phyloP scores from a whole-genome alignment of 2,888 invertebrate genomes.

The Pseudococcus jackbeardsleyi region DNA sequence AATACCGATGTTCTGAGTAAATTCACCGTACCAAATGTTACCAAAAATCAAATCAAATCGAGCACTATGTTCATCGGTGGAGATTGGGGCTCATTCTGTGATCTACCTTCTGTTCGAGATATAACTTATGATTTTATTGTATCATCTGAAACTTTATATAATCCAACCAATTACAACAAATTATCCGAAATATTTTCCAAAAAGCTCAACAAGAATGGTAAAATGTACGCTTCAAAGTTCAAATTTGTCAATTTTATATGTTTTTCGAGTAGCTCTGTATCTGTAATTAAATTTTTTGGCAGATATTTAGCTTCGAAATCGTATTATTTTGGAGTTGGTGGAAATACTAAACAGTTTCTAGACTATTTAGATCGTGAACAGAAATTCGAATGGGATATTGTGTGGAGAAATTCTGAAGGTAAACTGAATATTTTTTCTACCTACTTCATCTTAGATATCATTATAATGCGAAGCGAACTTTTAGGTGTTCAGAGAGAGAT shows the following conservation, averaged over 20 bases:
- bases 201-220: conserved; percentile 76
- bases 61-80: conserved; percentile 75
- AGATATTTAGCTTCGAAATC: conserved; percentile 85
- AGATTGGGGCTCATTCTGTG: conserved; percentile 79
- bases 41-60: conserved; percentile 75
- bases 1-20: conserved; percentile 86
- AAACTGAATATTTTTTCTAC: neutral
- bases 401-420: conserved; percentile 79
- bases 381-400: conserved; percentile 73
- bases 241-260: conserved; percentile 21
- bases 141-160: conserved; percentile 95
- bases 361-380: conserved; percentile 73
- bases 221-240: conserved; percentile 70
- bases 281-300: conserved; percentile 21
- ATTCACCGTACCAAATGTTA: conserved; percentile 86
- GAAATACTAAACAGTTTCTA: conserved; percentile 84
- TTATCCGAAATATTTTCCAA: conserved; percentile 78
- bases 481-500: conserved; percentile 43
- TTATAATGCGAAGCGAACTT: neutral
- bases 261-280: neutral
- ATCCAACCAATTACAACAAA: conserved; percentile 82
- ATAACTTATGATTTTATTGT: conserved; percentile 84
- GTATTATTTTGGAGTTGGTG: conserved; percentile 96
- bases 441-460: neutral
- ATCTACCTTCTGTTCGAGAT: conserved; percentile 67